phyloP scores from a whole-genome alignment of 2,113 vertebrate genomes.

The Vulpes vulpes region DNA sequence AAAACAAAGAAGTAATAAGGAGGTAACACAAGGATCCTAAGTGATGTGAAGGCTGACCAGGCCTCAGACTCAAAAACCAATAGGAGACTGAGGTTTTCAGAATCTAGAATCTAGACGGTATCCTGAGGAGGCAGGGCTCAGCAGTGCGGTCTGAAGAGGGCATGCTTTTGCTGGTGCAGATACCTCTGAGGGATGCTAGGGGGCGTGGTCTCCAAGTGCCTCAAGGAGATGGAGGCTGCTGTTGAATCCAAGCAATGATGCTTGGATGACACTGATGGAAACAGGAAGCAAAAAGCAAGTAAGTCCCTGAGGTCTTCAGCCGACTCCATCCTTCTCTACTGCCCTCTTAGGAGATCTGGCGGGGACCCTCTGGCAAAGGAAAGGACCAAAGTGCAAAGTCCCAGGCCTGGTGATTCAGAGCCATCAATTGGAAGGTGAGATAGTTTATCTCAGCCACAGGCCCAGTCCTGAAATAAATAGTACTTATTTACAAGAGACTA shows the following conservation, averaged over 20 bases:
- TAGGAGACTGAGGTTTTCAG: rapidly evolving
- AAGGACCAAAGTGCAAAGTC: not conserved
- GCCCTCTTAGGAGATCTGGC: not conserved
- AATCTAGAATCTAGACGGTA: too few relatives aligned
- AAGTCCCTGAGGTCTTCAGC: not conserved
- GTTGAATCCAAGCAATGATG: not conserved
- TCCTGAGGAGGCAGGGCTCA: not conserved
- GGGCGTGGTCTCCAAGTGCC: too few relatives aligned
- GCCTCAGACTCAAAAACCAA: too few relatives aligned
- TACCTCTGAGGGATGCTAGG: rapidly evolving
- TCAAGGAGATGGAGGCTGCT: not conserved
- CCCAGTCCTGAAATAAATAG: not conserved
- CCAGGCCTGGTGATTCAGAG: not conserved
- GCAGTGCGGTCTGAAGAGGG: not conserved
- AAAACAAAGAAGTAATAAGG: too few relatives aligned
- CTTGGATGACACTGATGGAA: not conserved
- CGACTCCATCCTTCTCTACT: rapidly evolving
- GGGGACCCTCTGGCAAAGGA: not conserved
- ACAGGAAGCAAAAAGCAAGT: not conserved
- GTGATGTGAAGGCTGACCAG: not conserved
- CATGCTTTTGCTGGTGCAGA: rapidly evolving
- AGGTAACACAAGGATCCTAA: not conserved
- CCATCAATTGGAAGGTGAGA: not conserved
- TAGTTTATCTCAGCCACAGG: not conserved
- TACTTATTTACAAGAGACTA: not conserved